phyloP scores from a whole-genome alignment of 2,113 vertebrate genomes.

The Apteryx owenii region DNA sequence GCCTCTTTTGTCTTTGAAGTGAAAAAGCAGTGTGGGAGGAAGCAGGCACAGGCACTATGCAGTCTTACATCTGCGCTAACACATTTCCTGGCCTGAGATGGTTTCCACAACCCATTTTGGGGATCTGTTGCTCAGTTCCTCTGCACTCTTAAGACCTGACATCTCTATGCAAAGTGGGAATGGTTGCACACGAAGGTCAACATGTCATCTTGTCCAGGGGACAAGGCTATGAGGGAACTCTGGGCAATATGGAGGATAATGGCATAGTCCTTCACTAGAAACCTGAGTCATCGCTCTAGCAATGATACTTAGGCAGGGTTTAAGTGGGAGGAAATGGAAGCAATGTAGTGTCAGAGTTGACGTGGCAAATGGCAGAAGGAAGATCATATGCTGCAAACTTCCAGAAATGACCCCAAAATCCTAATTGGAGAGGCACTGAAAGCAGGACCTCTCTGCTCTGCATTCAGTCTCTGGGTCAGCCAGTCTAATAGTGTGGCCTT shows the following conservation, averaged over 20 bases:
- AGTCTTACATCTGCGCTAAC: not conserved
- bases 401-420: not conserved
- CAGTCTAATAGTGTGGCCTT: not conserved
- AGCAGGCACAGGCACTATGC: not conserved
- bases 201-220: not conserved
- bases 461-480: not conserved
- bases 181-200: not conserved
- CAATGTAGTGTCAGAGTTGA: not conserved
- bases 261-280: not conserved
- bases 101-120: not conserved
- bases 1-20: not conserved
- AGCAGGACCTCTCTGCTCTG: not conserved
- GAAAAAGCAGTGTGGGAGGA: not conserved
- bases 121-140: not conserved
- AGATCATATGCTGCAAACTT: not conserved
- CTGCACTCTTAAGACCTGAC: not conserved
- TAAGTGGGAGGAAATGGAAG: not conserved
- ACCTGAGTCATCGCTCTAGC: not conserved
- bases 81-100: not conserved
- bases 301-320: not conserved
- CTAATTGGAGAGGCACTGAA: not conserved
- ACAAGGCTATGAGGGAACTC: not conserved
- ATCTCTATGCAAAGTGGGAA: not conserved
- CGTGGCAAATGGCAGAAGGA: not conserved
- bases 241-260: not conserved